Conservation (phyloP, 2,888 invertebrate species). For the Alloscopus bannaensis region DNA sequence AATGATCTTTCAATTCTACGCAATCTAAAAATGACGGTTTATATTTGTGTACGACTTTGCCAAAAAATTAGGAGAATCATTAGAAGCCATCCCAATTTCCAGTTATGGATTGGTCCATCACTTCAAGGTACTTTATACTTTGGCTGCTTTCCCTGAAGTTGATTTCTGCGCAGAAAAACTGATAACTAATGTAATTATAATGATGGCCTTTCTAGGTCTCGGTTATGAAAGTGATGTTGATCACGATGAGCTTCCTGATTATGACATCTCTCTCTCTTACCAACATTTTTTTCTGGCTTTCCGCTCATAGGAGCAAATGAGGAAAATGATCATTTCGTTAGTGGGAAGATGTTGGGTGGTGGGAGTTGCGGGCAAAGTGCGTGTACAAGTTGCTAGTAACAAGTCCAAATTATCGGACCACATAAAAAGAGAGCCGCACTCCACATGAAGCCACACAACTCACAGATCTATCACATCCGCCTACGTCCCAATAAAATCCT, state of each 20-base stretch:
- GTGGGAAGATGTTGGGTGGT: too few species aligned
- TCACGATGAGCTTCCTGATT: conserved; percentile 14
- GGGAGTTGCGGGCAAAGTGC: too few species aligned
- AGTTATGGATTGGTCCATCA: neutral
- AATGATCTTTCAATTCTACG: conserved; percentile 1
- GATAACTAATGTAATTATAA: conserved; percentile 9
- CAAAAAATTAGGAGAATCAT: conserved; percentile 31
- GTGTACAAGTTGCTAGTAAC: too few species aligned
- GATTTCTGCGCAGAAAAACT: too few species aligned
- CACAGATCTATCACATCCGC: too few species aligned
- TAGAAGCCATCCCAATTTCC: neutral
- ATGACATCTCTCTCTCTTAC: conserved; percentile 5
- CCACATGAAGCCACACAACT: too few species aligned
- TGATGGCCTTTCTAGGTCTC: neutral
- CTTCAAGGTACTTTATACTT: neutral
- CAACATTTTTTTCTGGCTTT: neutral
- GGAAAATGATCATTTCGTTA: too few species aligned
- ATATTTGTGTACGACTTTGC: neutral
- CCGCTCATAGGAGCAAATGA: neutral
- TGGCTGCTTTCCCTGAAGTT: neutral
- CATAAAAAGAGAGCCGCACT: too few species aligned
- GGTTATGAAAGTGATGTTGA: neutral
- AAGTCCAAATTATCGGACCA: too few species aligned
- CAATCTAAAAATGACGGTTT: conserved; percentile 4
- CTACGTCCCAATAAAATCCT: too few species aligned